Percentiles rank a stretch among this genome's conserved stretches.
Conservation (phyloP, 2,113 vertebrate species). For the Aegypius monachus region DNA sequence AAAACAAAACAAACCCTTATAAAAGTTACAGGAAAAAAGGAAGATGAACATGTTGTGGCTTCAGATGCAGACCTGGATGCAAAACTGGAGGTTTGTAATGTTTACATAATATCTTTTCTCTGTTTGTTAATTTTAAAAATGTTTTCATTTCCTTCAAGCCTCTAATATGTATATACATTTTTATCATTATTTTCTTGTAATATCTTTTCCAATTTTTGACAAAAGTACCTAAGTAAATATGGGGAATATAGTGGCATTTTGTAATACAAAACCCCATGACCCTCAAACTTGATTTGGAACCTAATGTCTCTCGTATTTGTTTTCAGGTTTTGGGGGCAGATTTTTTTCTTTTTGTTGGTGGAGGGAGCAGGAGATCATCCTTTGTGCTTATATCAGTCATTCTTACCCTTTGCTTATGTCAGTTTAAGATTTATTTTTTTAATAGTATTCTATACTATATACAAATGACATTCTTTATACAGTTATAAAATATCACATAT, state of each 20-base stretch:
- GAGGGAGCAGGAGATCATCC: neutral
- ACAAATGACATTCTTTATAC: neutral
- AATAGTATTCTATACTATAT: neutral
- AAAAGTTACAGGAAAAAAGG: slow-evolving; percentile 94
- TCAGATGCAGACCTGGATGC: slow-evolving; percentile 95
- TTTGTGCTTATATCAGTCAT: neutral
- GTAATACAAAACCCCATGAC: neutral
- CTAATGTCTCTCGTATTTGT: neutral
- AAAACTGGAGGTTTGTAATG: slow-evolving; percentile 87
- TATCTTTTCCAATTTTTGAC: neutral
- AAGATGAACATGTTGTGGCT: slow-evolving; percentile 94
- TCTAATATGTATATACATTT: neutral
- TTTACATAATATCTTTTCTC: neutral
- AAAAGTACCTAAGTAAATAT: neutral
- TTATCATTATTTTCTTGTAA: neutral
- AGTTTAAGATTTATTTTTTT: neutral
- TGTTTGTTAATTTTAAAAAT: neutral
- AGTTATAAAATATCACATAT: neutral
- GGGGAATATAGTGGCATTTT: neutral
- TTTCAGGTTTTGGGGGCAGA: neutral
- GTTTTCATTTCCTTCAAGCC: neutral
- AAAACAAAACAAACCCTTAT: slow-evolving; percentile 97
- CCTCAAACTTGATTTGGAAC: neutral
- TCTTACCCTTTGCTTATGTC: neutral
- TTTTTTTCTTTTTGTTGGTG: neutral